These are phyloP conservation scores for Trichacis sp. DNA, from an alignment of 2,888 invertebrate species.

Conservation along the genomic window DNA sequence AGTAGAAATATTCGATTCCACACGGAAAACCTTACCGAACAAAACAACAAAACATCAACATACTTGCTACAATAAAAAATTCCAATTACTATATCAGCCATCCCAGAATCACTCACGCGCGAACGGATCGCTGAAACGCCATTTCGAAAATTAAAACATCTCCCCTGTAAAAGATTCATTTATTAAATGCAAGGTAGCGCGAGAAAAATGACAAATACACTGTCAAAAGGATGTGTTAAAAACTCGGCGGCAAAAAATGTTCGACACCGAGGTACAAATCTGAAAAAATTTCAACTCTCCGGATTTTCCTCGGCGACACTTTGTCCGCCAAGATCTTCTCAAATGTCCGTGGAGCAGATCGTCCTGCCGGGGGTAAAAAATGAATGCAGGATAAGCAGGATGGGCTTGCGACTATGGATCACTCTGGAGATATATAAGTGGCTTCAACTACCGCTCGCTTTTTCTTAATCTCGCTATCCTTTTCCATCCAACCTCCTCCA, in stretches of 20 bases:
- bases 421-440: conserved; percentile 16
- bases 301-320: neutral
- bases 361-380: conserved; percentile 21
- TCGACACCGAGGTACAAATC: conserved; percentile 5
- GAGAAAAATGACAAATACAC: neutral
- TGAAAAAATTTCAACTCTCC: conserved; percentile 23
- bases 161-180: conserved; percentile 37
- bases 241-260: too few relatives aligned
- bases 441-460: conserved; percentile 17
- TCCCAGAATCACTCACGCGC: conserved; percentile 34
- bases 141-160: conserved; percentile 35
- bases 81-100: too few relatives aligned
- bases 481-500: conserved; percentile 23
- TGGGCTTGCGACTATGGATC: conserved; percentile 22
- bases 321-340: conserved; percentile 11
- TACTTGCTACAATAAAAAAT: too few relatives aligned
- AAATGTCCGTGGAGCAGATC: conserved; percentile 22
- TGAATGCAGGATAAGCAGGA: conserved; percentile 27
- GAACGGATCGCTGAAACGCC: conserved; percentile 28
- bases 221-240: neutral
- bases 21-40: neutral
- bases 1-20: neutral
- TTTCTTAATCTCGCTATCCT: conserved; percentile 20
- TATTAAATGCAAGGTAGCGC: conserved; percentile 18
- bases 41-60: too few relatives aligned